Evolutionary conservation across 2,888 invertebrate species (phyloP).

Genomic region (Stramonita haemastoma): DNA sequence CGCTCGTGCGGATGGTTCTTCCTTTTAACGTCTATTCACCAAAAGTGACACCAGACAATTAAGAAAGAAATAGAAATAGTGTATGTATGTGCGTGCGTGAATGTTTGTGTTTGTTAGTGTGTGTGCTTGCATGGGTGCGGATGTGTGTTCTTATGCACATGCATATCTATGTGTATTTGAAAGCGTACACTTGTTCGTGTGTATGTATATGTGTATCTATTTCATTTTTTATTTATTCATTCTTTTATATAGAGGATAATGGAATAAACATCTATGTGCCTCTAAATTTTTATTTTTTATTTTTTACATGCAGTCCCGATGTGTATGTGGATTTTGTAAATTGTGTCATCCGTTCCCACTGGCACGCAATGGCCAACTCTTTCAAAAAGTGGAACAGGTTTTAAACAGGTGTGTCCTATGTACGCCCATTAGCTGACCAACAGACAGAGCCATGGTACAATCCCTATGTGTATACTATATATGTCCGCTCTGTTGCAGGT

Average conservation of each 20-base stretch:
- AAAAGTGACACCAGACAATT: neutral
- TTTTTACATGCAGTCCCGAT: no score
- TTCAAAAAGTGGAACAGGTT: no score
- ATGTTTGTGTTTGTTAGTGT: neutral
- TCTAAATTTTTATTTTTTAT: no score
- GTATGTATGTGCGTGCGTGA: neutral
- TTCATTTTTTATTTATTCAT: no score
- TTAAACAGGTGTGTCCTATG: neutral
- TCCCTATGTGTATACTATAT: no score
- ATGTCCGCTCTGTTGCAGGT: conserved; percentile 59
- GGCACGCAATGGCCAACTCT: no score
- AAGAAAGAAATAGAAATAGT: neutral
- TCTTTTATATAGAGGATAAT: no score
- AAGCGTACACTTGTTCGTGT: neutral
- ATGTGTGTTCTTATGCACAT: neutral
- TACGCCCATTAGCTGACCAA: neutral
- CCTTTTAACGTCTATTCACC: no score
- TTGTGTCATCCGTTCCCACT: no score
- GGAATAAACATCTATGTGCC: no score
- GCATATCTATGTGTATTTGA: neutral
- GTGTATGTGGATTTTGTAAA: no score
- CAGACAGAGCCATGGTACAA: no score
- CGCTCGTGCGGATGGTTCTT: neutral
- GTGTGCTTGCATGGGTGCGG: neutral
- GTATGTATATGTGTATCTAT: neutral